Evolutionary conservation across 2,888 invertebrate species (phyloP).

Genomic region (Leucania comma): DNA sequence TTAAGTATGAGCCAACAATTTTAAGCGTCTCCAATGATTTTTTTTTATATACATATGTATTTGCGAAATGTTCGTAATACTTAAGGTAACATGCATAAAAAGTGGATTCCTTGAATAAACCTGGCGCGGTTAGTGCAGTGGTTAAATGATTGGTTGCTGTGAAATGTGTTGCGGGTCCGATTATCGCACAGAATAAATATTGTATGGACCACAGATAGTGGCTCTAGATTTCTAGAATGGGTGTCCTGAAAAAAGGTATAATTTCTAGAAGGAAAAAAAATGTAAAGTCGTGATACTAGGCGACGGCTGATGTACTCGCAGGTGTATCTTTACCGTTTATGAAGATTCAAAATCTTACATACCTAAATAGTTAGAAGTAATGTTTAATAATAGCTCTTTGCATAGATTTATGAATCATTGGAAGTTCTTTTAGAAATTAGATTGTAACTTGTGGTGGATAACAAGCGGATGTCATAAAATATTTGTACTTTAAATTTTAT

Average conservation of each 20-base stretch:
- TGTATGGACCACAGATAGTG: no score
- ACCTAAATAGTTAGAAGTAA: neutral
- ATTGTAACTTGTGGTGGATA: constrained; percentile 23
- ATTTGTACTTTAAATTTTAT: constrained; percentile 28
- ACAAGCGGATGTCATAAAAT: constrained; percentile 42
- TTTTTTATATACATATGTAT: neutral
- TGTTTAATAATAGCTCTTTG: neutral
- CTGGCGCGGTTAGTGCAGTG: no score
- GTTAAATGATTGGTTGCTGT: no score
- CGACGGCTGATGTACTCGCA: neutral
- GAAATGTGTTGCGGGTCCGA: no score
- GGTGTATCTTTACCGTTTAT: no score
- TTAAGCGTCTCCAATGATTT: constrained; percentile 1
- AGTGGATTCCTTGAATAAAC: neutral
- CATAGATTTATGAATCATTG: neutral
- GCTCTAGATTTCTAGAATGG: no score
- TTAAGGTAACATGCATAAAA: neutral
- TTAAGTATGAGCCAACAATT: constrained; percentile 21
- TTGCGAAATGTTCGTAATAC: constrained; percentile 5
- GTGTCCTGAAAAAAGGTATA: no score
- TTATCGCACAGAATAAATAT: no score
- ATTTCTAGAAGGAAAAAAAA: neutral
- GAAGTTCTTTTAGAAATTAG: neutral
- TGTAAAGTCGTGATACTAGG: neutral
- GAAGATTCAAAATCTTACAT: neutral